These are phyloP conservation scores for Amiota mariae DNA, from an alignment of 2,888 invertebrate genomes.

Conservation along the genomic window DNA sequence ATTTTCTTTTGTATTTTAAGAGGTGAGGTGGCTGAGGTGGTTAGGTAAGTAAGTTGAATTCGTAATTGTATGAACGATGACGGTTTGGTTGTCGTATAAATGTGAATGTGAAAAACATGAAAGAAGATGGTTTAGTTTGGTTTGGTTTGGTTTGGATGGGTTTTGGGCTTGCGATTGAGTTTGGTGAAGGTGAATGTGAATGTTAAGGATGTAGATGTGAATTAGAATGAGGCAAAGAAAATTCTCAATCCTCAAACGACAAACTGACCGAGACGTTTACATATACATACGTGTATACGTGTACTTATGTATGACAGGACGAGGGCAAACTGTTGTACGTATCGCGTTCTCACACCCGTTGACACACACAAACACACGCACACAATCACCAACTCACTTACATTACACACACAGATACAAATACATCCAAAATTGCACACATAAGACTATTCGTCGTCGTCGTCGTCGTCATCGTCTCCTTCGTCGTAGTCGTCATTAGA, in stretches of 20 bases:
- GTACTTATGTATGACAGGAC: slow-evolving; percentile 6
- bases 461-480: no score
- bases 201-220: background rate
- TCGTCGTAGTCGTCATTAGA: slow-evolving; percentile 16
- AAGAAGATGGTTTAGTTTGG: slow-evolving; percentile 28
- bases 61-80: slow-evolving; percentile 59
- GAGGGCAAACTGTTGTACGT: slow-evolving; percentile 8
- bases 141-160: no score
- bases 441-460: slow-evolving; percentile 4
- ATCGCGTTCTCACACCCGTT: background rate
- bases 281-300: background rate
- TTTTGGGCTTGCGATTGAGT: no score
- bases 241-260: background rate
- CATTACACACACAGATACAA: background rate
- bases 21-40: slow-evolving; percentile 5
- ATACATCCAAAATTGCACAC: background rate
- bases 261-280: slow-evolving; percentile 22
- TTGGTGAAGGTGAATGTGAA: no score
- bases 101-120: slow-evolving; percentile 41
- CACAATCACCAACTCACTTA: background rate
- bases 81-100: background rate
- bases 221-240: background rate
- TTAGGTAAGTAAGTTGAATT: slow-evolving; percentile 53
- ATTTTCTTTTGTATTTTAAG: slow-evolving; percentile 55
- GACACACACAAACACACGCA: background rate